Base-by-base conservation (phyloP, 1,140 invertebrate species). In the Cyrtorhinus lividipennis region DNA sequence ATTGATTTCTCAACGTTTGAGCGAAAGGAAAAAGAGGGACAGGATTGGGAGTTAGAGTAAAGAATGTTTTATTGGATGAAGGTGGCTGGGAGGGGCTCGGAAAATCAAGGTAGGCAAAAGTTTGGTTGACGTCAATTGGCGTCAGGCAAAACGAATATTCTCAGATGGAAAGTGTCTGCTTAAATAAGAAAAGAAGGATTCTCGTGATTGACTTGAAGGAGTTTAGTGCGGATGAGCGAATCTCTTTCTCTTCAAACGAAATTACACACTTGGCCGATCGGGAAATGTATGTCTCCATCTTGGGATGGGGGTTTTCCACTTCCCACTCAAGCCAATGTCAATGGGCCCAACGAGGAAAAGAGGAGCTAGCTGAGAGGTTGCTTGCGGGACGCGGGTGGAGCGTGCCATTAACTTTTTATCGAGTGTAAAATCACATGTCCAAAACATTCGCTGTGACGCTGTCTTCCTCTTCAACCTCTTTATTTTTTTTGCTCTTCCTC, bases 321-420 rank as follows among this genome's bases (percentile, higher is more conserved):
- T 62, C 45, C 45, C 30, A 12, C 18, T 56, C 23, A 56, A n/a
- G 56, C 56, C 38, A n/a, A 56, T 25, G 22, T 24, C 22, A 48
- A 46, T n/a, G n/a, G n/a, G n/a, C n/a, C n/a, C n/a, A 53, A 26
- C 38, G 46, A 15, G 24, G 13, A 38, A 27, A 45, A 63, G 57
- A 60, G 62, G 24, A 56, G 56, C 53, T 8, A 15, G 30, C 5
- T 15, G 30, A 38, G 15, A 15, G 30, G 30, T 38, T 38, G 5
- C 70, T 67, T 38, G 5, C 5, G 30, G 30, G 30, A 8, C 30
- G 30, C 5, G 30, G 30, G 20, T 13, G 48, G 20, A 20, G 48
- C 8, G 68, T 64, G 67, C 67, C 27, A 62, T 71, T 71, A 72
- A 73, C 72, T 71, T 73, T 73, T 74, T 73, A 73, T 73, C 73